Base-by-base conservation (phyloP, 2,113 vertebrate genomes). In the Tapirus terrestris region DNA sequence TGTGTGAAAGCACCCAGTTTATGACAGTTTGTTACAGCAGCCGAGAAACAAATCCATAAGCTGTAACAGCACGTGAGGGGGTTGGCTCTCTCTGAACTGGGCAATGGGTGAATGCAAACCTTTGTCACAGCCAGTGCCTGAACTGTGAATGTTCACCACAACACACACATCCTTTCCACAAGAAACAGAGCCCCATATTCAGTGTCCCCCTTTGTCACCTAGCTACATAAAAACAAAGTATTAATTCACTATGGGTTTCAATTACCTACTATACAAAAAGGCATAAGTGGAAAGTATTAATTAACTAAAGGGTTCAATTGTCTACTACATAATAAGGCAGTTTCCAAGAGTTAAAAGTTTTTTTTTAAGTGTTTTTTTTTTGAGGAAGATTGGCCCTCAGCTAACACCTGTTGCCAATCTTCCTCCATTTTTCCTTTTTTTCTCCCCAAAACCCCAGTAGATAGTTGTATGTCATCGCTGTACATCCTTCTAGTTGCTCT, bases 31-130 rank as follows among this genome's bases (percentile, higher is more conserved):
- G 18, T 39, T 53, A 4, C 2, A 9, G 36, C 25, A 65, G 17
- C 8, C 8, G n/a, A 16, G 61, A 87, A 45, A 21, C 1, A 0
- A 58, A 43, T 0, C 0, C 20, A 12, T 0, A 10, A 5, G 58
- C 16, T n/a, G 1, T 6, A 14, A 51, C 0, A 43, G 43, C 8
- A 8, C 4, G 3, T 13, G 17, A 18, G 7, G 20, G 60, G 6
- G 33, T 3, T 58, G 29, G 6, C n/a, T 29, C n/a, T 68, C 25
- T 56, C 36, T 45, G 39, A 39, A 82, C 27, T 0, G 9, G 36
- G 33, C 31, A 1, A 1, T 27, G 5, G 23, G 60, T 0, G 29
- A 51, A 16, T n/a, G 33, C 0, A 2, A 90, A n/a, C 2, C 6
- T n/a, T n/a, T 18, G 20, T 56, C 27, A 21, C 0, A 9, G 9